Evolutionary conservation across 2,888 invertebrate genomes (phyloP).

Genomic region (Morinoia aosen): DNA sequence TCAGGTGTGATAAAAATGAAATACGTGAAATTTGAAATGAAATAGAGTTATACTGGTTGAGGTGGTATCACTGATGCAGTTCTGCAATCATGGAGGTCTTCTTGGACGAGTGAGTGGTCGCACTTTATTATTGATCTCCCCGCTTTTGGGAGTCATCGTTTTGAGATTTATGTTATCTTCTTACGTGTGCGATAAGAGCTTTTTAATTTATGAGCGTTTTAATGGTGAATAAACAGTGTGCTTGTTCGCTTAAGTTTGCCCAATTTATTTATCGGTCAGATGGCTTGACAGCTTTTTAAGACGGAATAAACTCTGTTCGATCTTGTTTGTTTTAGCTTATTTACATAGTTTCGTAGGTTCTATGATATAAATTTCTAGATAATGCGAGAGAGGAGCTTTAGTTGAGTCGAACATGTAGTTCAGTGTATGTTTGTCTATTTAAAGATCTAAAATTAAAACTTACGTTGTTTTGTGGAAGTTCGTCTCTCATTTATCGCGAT

Average conservation of each 20-base stretch:
- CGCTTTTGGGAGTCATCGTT: neutral
- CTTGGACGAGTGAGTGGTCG: conserved; percentile 13
- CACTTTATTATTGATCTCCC: conserved; percentile 28
- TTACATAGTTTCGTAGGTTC: too few species aligned
- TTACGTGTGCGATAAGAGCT: neutral
- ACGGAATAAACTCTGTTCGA: neutral
- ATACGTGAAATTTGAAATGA: neutral
- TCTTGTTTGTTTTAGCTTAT: neutral
- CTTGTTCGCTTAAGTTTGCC: neutral
- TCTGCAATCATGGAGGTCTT: neutral
- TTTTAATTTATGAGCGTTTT: neutral
- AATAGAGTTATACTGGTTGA: neutral
- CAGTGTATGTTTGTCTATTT: too few species aligned
- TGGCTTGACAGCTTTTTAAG: neutral
- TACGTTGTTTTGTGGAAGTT: too few species aligned
- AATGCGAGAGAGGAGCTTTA: too few species aligned
- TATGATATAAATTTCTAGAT: too few species aligned
- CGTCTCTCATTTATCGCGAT: too few species aligned
- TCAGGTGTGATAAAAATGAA: neutral
- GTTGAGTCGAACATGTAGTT: too few species aligned
- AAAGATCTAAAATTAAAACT: too few species aligned
- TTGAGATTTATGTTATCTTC: neutral
- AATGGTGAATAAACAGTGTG: neutral
- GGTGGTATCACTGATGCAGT: neutral
- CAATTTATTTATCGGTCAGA: neutral